These are phyloP conservation scores for Chitala chitala DNA, from an alignment of 2,113 vertebrate genomes.

Conservation along the genomic window DNA sequence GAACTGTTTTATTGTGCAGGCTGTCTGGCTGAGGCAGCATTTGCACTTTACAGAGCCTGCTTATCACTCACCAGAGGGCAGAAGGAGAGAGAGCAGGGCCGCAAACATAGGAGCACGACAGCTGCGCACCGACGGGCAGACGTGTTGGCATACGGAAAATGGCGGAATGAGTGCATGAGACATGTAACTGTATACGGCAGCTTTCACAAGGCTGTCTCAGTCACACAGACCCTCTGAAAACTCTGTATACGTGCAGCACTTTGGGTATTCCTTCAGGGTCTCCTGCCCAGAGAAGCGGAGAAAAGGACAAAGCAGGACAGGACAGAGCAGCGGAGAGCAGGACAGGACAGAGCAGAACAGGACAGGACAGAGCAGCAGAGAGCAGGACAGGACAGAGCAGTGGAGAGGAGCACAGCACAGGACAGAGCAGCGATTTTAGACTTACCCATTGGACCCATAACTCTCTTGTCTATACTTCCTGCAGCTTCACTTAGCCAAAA, in stretches of 20 bases:
- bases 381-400: too few relatives aligned
- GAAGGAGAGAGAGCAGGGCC: background rate
- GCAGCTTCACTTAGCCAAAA: background rate
- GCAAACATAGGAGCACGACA: constrained; percentile 20
- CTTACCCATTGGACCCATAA: background rate
- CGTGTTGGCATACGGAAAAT: background rate
- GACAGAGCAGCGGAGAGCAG: too few relatives aligned
- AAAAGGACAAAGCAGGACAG: too few relatives aligned
- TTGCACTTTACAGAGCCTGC: constrained; percentile 57
- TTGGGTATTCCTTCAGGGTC: too few relatives aligned
- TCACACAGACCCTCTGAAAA: too few relatives aligned
- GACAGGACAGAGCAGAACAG: too few relatives aligned
- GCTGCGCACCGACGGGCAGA: constrained; percentile 36
- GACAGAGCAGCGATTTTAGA: background rate
- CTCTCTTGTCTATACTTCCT: background rate
- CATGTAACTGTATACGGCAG: background rate
- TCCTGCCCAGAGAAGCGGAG: too few relatives aligned
- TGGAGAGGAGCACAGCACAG: too few relatives aligned
- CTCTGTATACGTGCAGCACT: too few relatives aligned
- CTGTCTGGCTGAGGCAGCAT: constrained; percentile 55
- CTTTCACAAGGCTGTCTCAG: background rate
- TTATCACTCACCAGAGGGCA: constrained; percentile 54
- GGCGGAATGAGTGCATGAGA: background rate
- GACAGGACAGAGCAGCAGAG: too few relatives aligned
- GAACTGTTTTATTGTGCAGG: constrained; percentile 58